Evolutionary conservation across 2,113 vertebrate genomes (phyloP).

Genomic region (Serinus canaria): DNA sequence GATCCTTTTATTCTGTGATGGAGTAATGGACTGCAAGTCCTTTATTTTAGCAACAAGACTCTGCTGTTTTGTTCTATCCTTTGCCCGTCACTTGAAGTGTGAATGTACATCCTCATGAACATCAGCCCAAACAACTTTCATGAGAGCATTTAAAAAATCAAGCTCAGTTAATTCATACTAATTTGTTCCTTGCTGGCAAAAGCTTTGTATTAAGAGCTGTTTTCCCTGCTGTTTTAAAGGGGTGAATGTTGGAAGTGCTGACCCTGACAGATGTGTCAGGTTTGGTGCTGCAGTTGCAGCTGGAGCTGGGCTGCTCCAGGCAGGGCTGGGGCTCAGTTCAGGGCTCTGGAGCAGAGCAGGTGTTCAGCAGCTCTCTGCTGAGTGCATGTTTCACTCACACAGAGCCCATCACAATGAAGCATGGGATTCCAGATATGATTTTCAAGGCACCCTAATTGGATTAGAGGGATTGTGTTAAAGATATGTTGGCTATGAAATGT

Average conservation of each 20-base stretch:
- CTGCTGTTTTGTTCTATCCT: neutral
- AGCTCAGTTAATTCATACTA: neutral
- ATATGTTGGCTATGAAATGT: slow-evolving; percentile 56
- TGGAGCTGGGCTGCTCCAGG: too few species aligned
- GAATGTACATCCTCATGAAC: neutral
- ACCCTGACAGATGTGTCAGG: accelerated
- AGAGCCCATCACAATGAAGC: neutral
- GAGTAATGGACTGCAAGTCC: neutral
- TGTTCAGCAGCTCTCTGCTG: neutral
- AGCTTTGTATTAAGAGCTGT: neutral
- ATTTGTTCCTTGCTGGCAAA: neutral
- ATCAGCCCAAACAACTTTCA: neutral
- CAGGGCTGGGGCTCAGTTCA: neutral
- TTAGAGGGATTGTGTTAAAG: slow-evolving; percentile 62
- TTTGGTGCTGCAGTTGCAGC: neutral
- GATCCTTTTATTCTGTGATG: neutral
- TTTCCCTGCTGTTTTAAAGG: neutral
- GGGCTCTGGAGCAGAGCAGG: neutral
- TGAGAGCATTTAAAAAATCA: neutral
- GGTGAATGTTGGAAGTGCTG: neutral
- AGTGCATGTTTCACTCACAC: neutral
- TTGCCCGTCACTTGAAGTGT: neutral
- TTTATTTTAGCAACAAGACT: neutral
- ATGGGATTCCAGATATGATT: slow-evolving; percentile 40
- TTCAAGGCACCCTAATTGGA: slow-evolving; percentile 67